phyloP scores from a whole-genome alignment of 2,888 invertebrate species.

The Polymixis lichenea region DNA sequence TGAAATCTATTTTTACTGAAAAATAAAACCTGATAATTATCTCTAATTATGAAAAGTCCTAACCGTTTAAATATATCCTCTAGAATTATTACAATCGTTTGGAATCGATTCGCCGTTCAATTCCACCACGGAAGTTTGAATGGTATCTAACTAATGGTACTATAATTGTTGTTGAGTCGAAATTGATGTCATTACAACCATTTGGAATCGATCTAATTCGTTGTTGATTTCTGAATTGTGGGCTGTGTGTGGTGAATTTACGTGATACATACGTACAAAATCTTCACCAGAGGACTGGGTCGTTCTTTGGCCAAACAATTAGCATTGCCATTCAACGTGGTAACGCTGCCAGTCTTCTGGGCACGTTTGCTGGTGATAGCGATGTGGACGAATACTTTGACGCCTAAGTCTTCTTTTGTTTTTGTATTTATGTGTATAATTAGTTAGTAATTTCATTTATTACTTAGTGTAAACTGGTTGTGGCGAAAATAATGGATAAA shows the following conservation, averaged over 20 bases:
- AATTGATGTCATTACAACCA: not conserved
- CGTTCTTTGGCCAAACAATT: too few species aligned
- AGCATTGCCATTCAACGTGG: too few species aligned
- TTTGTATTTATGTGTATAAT: too few species aligned
- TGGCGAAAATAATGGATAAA: too few species aligned
- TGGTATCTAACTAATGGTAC: conserved; percentile 4
- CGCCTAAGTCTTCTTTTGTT: too few species aligned
- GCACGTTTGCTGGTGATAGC: too few species aligned
- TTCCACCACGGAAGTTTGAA: not conserved
- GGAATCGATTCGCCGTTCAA: not conserved
- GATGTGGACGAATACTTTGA: too few species aligned
- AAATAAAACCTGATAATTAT: not conserved
- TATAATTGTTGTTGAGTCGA: not conserved
- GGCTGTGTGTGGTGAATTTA: not conserved
- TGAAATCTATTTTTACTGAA: not conserved
- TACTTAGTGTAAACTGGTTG: too few species aligned
- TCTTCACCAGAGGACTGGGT: too few species aligned
- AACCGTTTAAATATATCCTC: not conserved
- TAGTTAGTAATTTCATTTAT: too few species aligned
- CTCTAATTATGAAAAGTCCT: not conserved
- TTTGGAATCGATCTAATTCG: conserved; percentile 3
- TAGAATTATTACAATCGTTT: not conserved
- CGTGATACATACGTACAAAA: too few species aligned
- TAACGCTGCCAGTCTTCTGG: too few species aligned
- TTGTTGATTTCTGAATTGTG: not conserved